Base-by-base conservation (phyloP, 1,140 invertebrate genomes). In the Dendrolimus kikuchii region DNA sequence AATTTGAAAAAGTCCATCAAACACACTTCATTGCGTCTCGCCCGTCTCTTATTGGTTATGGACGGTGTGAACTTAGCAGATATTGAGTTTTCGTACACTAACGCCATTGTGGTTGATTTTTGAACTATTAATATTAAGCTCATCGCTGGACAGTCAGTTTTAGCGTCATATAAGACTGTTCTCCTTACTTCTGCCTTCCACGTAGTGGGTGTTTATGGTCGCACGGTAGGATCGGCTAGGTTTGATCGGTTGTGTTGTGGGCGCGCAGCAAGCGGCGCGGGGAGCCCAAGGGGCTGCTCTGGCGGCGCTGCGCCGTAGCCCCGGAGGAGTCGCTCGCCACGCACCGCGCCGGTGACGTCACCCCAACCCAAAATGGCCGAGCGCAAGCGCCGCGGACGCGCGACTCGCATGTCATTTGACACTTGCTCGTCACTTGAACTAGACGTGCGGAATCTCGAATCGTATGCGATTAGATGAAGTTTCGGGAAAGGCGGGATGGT, bases 271-370 rank as follows among this genome's bases (percentile, higher is more conserved):
- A 59, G 62, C 23, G 55, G 38, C 54, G 64, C 70, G 59, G 62
- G 44, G 51, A 41, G 53, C 59, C 62, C 48, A 49, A 57, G 55
- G 63, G 65, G 57, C 66, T 69, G 51, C 65, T 64, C 55, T 74
- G 72, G 74, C 68, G 75, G 43, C 70, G 74, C 37, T 74, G 69
- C 49, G 57, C 51, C 62, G 71, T 77, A 40, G 71, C 73, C 43
- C 71, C 68, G 51, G 67, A 54, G 47, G 10, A 4, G 9, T 55
- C 59, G 49, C 45, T 55, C 51, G 51, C 61, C 50, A 46, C 47
- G 45, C 47, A 42, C 57, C 45, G 23, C 5, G 10, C 38, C 50
- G 47, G 6, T 42, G 51, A 9, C 38, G 44, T 6, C 51, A 51
- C 49, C 52, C 50, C 55, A 43, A 1, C 46, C 51, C 55, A 42